Conservation (phyloP, 2,797 vertebrate genomes). For the Corythornis leucogaster region DNA sequence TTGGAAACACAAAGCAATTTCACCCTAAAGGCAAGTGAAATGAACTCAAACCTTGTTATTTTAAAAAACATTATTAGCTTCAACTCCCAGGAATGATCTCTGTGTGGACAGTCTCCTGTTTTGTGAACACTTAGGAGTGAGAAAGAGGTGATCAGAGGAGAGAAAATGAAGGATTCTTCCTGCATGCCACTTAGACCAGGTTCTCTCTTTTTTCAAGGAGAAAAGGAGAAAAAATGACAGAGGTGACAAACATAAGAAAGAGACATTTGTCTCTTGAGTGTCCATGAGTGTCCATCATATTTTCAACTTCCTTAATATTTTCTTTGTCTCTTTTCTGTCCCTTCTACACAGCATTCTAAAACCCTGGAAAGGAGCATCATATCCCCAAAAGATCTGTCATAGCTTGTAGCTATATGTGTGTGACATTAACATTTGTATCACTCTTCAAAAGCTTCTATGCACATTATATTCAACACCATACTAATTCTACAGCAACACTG, state of each 20-base stretch:
- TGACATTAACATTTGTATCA: background rate
- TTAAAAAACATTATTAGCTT: background rate
- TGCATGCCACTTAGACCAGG: background rate
- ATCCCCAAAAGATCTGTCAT: background rate
- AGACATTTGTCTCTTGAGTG: background rate
- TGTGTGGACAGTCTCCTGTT: background rate
- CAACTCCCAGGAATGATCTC: background rate
- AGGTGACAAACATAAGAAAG: background rate
- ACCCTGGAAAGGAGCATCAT: background rate
- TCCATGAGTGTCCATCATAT: background rate
- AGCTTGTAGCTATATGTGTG: background rate
- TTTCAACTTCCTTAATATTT: background rate
- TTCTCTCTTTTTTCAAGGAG: background rate
- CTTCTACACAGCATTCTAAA: background rate
- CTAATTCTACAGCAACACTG: background rate
- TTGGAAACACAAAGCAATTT: background rate
- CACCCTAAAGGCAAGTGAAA: conserved; percentile 31
- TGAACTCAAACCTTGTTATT: conserved; percentile 22
- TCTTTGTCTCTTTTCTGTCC: background rate
- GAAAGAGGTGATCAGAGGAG: background rate
- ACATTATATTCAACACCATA: background rate
- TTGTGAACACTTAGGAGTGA: background rate
- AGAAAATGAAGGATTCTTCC: background rate
- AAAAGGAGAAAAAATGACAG: background rate
- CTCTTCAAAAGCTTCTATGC: background rate